phyloP scores from a whole-genome alignment of 2,888 invertebrate genomes.

The Perizoma flavofasciatum region DNA sequence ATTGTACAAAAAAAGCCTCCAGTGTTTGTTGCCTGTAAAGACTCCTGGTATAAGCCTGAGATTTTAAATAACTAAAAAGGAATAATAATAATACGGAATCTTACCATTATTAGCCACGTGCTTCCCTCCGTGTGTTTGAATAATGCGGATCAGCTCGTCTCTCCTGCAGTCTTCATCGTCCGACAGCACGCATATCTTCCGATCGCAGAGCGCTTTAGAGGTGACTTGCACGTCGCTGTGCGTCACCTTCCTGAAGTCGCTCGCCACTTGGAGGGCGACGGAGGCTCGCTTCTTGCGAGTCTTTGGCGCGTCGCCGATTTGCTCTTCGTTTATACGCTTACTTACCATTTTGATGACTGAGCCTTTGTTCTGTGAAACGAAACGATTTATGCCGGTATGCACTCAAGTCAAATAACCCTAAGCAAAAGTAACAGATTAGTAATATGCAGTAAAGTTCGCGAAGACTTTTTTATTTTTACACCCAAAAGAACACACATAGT shows the following conservation, averaged over 20 bases:
- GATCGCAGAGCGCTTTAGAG: constrained; percentile 59
- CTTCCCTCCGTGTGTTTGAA: constrained; percentile 66
- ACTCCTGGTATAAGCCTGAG: no score
- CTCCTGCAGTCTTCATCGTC: constrained; percentile 64
- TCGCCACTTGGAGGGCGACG: constrained; percentile 56
- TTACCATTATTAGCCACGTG: constrained; percentile 65
- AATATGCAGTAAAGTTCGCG: no score
- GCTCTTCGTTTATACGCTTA: constrained; percentile 55
- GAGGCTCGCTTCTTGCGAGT: constrained; percentile 52
- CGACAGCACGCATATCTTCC: constrained; percentile 65
- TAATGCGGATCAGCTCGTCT: constrained; percentile 56
- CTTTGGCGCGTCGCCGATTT: constrained; percentile 47
- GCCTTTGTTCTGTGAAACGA: constrained; percentile 49
- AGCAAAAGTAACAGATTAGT: no score
- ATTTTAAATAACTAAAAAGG: no score
- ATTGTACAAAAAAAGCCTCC: no score
- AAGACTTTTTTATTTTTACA: no score
- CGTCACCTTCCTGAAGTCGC: constrained; percentile 53
- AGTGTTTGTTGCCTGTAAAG: no score
- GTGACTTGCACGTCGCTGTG: constrained; percentile 47
- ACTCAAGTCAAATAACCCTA: no score
- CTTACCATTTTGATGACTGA: constrained; percentile 64
- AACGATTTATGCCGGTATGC: neutral
- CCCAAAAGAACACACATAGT: no score
- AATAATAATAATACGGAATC: no score